Conservation (phyloP, 2,888 invertebrate genomes). For the Conops quadrifasciatus region DNA sequence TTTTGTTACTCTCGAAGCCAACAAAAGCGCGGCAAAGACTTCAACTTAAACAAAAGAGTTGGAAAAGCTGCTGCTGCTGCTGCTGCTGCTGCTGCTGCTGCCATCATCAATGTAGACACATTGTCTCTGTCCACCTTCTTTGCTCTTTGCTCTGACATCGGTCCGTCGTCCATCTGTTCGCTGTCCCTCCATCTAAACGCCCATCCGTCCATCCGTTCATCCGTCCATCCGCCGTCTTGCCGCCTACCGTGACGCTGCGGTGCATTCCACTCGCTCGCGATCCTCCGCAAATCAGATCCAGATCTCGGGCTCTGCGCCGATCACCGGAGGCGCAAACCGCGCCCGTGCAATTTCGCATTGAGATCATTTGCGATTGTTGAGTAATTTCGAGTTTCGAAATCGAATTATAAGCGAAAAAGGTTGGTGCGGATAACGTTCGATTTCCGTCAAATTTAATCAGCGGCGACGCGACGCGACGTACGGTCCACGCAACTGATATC, state of each 20-base stretch:
- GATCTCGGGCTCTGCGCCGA: neutral
- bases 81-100: too few species aligned
- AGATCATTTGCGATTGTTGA: conserved; percentile 29
- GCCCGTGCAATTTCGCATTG: conserved; percentile 25
- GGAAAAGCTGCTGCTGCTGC: too few species aligned
- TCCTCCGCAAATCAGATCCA: conserved; percentile 6
- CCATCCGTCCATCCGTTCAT: neutral
- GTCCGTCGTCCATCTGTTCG: neutral
- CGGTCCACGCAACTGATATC: too few species aligned
- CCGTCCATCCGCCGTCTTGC: neutral
- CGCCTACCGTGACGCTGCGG: neutral
- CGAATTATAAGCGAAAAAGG: neutral
- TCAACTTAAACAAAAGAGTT: neutral
- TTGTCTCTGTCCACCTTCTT: conserved; percentile 22
- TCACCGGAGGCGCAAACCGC: conserved; percentile 23
- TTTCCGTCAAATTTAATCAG: conserved; percentile 14
- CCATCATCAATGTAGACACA: conserved; percentile 22
- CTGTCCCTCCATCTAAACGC: neutral
- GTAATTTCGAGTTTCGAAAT: conserved; percentile 25
- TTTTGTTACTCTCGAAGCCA: conserved; percentile 1
- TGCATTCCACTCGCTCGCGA: conserved; percentile 2
- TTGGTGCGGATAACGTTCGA: conserved; percentile 14
- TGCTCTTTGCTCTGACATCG: neutral
- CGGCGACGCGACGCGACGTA: too few species aligned
- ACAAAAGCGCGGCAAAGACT: neutral